A percentile compares a stretch with the other conserved stretches of the same genome.
Evolutionary conservation across 2,113 vertebrate genomes (phyloP).

Genomic region (Melanerpes aurifrons): DNA sequence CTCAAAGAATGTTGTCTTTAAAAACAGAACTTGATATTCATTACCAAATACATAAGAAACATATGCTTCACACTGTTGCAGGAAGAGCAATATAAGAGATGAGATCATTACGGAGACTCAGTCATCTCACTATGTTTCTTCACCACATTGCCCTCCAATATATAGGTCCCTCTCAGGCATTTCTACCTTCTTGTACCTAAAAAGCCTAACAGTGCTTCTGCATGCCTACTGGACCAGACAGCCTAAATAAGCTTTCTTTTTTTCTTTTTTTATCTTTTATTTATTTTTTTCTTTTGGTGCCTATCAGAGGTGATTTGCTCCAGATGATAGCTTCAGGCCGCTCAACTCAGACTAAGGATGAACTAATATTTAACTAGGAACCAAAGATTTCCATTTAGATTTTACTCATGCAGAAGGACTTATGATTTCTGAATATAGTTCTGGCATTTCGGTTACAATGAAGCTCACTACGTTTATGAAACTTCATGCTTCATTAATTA

Average conservation of each 20-base stretch:
- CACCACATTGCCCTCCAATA: background rate
- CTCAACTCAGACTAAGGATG: background rate
- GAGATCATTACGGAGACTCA: background rate
- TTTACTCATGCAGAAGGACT: background rate
- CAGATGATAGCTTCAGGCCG: background rate
- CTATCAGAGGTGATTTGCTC: background rate
- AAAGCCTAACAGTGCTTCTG: background rate
- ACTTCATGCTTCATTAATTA: background rate
- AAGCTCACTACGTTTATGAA: background rate
- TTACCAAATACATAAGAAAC: background rate
- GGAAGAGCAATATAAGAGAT: accelerated
- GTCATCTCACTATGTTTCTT: background rate
- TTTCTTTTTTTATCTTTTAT: too few relatives aligned
- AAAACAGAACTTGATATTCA: background rate
- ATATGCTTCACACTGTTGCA: background rate
- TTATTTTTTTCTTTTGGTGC: background rate
- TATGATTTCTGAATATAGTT: background rate
- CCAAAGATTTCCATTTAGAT: background rate
- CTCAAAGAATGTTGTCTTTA: background rate
- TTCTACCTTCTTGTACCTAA: background rate
- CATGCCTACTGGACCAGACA: background rate
- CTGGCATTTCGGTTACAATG: background rate
- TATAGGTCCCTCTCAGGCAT: accelerated
- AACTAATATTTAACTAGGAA: background rate
- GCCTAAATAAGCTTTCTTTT: background rate